These are phyloP conservation scores for Trachops cirrhosus DNA, from an alignment of 2,797 vertebrate genomes.

Conservation along the genomic window DNA sequence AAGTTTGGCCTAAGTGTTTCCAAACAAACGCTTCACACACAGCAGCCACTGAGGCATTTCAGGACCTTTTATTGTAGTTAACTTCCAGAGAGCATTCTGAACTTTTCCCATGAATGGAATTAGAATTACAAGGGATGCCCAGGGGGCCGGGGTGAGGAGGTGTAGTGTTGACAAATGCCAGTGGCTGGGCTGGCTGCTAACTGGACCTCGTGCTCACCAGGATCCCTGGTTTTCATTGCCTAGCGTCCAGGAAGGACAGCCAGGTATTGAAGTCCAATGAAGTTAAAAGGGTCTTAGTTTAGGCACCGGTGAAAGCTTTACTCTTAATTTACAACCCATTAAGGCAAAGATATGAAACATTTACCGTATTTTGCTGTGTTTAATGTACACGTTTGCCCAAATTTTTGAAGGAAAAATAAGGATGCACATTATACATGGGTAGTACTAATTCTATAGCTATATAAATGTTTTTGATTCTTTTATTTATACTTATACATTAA, in stretches of 20 bases:
- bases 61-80: neutral
- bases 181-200: neutral
- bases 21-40: neutral
- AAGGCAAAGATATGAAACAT: neutral
- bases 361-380: neutral
- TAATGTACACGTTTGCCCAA: too few relatives aligned
- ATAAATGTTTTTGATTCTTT: too few relatives aligned
- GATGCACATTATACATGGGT: too few relatives aligned
- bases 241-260: neutral
- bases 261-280: neutral
- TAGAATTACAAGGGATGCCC: neutral
- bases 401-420: too few relatives aligned
- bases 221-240: neutral
- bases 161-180: fast-evolving
- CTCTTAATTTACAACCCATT: neutral
- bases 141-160: neutral
- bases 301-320: neutral
- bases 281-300: neutral
- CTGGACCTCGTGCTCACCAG: neutral
- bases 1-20: neutral
- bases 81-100: neutral
- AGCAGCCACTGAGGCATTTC: neutral
- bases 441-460: too few relatives aligned
- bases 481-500: too few relatives aligned
- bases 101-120: neutral